A percentile compares a stretch with the other conserved stretches of the same genome.
These are phyloP conservation scores for Himalopsyche anomala DNA, from an alignment of 2,888 invertebrate genomes.

Conservation along the genomic window DNA sequence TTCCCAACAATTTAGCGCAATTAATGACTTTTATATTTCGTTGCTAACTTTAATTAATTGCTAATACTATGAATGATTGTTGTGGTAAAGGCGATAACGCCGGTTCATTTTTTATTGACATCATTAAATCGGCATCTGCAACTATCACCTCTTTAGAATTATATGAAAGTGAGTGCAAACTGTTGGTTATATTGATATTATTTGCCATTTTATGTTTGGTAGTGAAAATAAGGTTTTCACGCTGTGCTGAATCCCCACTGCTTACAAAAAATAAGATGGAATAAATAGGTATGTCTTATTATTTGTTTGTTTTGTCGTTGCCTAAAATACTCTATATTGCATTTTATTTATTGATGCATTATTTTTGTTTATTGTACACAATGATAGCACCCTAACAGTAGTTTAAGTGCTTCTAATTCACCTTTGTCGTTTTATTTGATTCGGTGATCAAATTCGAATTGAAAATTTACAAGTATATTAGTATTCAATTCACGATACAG, in stretches of 20 bases:
- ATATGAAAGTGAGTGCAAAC: not conserved
- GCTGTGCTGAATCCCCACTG: not conserved
- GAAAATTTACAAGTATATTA: no score
- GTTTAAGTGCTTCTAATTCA: no score
- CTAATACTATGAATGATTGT: constrained; percentile 51
- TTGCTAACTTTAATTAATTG: not conserved
- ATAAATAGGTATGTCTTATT: not conserved
- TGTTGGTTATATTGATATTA: not conserved
- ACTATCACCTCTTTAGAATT: constrained; percentile 20
- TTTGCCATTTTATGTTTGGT: not conserved
- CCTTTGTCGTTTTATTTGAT: no score
- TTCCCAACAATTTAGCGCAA: no score
- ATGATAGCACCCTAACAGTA: no score
- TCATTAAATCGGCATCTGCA: constrained; percentile 47
- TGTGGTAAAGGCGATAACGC: constrained; percentile 53
- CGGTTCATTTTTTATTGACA: constrained; percentile 54
- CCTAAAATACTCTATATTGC: no score
- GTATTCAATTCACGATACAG: no score
- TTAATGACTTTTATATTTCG: no score
- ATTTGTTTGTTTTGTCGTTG: no score
- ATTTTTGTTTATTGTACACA: no score
- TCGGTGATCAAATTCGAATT: no score
- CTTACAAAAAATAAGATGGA: not conserved
- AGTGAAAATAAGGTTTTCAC: not conserved
- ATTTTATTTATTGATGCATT: no score